Conservation (phyloP, 2,888 invertebrate genomes). For the Adelognathus sp. region DNA sequence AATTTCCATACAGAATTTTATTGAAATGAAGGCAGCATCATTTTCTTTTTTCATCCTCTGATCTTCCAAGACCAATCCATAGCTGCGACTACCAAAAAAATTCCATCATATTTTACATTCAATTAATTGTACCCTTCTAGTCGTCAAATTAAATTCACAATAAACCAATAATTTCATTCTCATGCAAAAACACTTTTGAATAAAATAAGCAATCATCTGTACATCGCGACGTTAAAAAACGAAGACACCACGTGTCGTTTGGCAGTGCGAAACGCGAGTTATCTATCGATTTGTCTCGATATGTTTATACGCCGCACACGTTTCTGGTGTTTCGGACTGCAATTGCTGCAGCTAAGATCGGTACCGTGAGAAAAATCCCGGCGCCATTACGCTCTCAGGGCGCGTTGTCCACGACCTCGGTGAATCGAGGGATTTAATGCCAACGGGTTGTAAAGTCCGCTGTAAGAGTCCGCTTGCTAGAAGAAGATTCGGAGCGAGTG, state of each 20-base stretch:
- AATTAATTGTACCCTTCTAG: neutral
- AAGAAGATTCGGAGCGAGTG: constrained; percentile 6
- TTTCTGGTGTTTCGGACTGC: constrained; percentile 41
- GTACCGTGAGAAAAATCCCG: constrained; percentile 59
- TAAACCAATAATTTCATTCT: neutral
- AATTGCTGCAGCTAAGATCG: constrained; percentile 41
- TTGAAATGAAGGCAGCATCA: too few species aligned
- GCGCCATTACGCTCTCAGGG: constrained; percentile 45
- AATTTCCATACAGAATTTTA: too few species aligned
- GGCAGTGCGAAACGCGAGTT: constrained; percentile 6
- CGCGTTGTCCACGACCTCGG: constrained; percentile 47
- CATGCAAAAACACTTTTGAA: neutral
- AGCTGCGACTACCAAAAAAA: too few species aligned
- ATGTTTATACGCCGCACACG: constrained; percentile 41
- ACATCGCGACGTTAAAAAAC: neutral
- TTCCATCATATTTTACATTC: neutral
- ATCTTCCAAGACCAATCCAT: too few species aligned
- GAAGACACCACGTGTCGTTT: neutral
- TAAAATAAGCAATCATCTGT: neutral
- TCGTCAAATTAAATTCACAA: neutral
- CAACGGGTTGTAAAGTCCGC: constrained; percentile 55
- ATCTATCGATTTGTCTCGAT: constrained; percentile 14
- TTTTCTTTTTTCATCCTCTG: too few species aligned
- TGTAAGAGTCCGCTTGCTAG: too few species aligned
- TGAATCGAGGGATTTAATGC: constrained; percentile 60